A percentile compares a stretch with the other conserved stretches of the same genome.
These are phyloP conservation scores for Progne subis DNA, from an alignment of 2,113 vertebrate species.

Conservation along the genomic window DNA sequence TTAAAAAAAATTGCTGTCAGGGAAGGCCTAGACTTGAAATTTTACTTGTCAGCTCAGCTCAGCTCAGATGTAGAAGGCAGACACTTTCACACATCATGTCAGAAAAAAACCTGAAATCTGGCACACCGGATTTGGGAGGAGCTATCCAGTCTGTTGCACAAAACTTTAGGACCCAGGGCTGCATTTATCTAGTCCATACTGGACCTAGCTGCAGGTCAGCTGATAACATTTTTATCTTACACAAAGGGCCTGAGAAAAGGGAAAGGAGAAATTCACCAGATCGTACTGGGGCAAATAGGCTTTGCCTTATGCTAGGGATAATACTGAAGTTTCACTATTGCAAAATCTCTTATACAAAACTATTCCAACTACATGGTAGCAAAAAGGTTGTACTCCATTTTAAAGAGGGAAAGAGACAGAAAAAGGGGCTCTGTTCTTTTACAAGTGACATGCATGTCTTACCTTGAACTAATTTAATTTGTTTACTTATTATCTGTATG, in stretches of 20 bases:
- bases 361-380: not conserved
- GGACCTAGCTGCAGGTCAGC: not conserved
- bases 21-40: not conserved
- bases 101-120: not conserved
- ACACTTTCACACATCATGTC: not conserved
- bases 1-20: not conserved
- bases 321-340: not conserved
- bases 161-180: not conserved
- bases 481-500: not conserved
- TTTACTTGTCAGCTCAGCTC: not conserved
- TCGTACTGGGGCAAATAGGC: fast-evolving
- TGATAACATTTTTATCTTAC: not conserved
- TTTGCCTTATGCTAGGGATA: not conserved
- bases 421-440: not conserved
- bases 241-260: not conserved
- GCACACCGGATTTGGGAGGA: not conserved
- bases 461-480: not conserved
- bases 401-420: not conserved
- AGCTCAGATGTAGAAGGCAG: not conserved
- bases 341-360: not conserved
- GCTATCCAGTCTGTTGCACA: not conserved
- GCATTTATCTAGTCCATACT: not conserved
- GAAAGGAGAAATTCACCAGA: not conserved
- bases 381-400: not conserved
- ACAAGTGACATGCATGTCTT: not conserved